Evolutionary conservation across 2,888 invertebrate species (phyloP), one percentile per base, ranked within the genome.

Genomic region (Drosophila villosipedis): DNA sequence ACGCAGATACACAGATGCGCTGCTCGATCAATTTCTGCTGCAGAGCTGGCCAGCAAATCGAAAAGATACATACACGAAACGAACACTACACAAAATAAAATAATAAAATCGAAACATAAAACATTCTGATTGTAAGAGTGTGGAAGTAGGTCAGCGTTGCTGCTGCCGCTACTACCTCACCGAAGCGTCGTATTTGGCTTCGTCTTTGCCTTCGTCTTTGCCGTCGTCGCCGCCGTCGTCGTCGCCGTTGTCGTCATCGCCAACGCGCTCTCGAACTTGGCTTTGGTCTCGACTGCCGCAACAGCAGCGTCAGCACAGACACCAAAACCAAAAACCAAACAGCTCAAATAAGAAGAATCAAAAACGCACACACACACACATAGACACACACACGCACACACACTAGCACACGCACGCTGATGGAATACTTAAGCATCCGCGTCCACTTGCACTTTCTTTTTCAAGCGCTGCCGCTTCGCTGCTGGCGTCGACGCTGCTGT

Each of bases 381-480:
- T 43, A 66, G 55, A 67, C 43, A 41, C 64, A 62, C 37, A 49
- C 25, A 54, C 47, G 41, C 3, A 30, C 10, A 57, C 58, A 68
- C 50, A 59, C 10, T 25, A 30, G 55, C 58, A 39, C 54, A 55
- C 68, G 54, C 47, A 73, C 73, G 79, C 87, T 82, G 85, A 67
- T 81, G 89, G 92, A 92, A 92, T 92, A 92, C 83, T 91, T 86
- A 92, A 92, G 90, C 91, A 92, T 92, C 92, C 91, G 92, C 84
- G 82, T 91, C 92, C 92, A 92, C 92, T 92, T 92, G 92, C 92
- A 92, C 92, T 92, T 92, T 92, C 92, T 92, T 92, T 92, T 92
- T 92, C 87, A 73, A 77, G 78, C 90, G 78, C 78, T 67, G 81
- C 73, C 70, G 65, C 59, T 5, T 43, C 64, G 70, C 67, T 55